Evolutionary conservation across 92 coral and sea anemone species (phyloP), one percentile per base, ranked within the genome.

Genomic region (Actinostola sp.): DNA sequence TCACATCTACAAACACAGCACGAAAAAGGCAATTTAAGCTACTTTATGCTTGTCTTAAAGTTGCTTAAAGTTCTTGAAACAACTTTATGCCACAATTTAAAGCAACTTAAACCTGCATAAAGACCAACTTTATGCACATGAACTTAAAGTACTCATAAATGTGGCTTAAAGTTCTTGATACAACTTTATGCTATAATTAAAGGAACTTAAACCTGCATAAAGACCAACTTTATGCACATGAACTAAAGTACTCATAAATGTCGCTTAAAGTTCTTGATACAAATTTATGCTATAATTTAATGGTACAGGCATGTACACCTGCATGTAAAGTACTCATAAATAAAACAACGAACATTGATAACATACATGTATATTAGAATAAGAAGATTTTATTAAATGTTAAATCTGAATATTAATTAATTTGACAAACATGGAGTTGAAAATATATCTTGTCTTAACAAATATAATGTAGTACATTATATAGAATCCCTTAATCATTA

Each of bases 1-100:
- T n/a, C n/a, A n/a, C n/a, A n/a, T n/a, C n/a, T n/a, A n/a, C 23
- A 52, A 9, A 52, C 60, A 52, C 24, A 25, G 60, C 60, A 52
- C 17, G 24, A 52, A 25, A 52, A 25, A 52, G 45, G 14, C 7
- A 39, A 39, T 39, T 39, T 39, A 39, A 39, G 45, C 45, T 7
- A 39, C 45, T 39, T 39, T 39, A 39, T 7, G 8, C 14, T 39
- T 39, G 7, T 7, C 45, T 39, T 39, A 39, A 39, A 39, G 45
- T 7, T 39, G 45, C 45, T 39, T 39, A 39, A 39, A 39, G 45
- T 14, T 39, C 14, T 14, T 39, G 14, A 39, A 7, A 39, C 45
- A 39, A 14, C 45, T 39, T 39, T 39, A 39, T 7, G 45, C n/a
- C n/a, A n/a, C 45, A 39, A 7, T 14, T 39, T 39, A 7, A 39